Base-by-base conservation (phyloP, 2,113 vertebrate genomes). In the Galbula dea region DNA sequence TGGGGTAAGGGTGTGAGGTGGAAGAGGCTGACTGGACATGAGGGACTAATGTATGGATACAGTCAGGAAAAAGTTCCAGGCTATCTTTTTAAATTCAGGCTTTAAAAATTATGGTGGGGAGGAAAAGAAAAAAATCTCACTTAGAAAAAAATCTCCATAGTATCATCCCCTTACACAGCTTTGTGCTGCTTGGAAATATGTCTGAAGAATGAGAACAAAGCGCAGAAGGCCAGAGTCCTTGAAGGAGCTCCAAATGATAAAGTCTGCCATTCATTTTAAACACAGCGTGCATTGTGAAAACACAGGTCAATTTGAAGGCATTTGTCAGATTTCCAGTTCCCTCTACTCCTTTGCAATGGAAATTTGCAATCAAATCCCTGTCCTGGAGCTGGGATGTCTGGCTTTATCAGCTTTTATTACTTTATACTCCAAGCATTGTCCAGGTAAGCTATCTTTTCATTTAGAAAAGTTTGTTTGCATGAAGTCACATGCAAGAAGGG, bases 241-340 rank as follows among this genome's bases (percentile, higher is more conserved):
- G 96, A 97, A 97, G 97, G 94, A 94, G 90, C 96, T 97, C 95
- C 96, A 96, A 96, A 95, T 94, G 97, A 97, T 97, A 97, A 97
- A 96, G 87, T 95, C 91, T 97, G 96, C 88, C 95, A 95, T 97
- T 97, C 95, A 89, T 97, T 96, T 96, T 85, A 71, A 96, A 97
- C 96, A 95, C 93, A 74, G 73, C 39, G 32, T 39, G 52, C 93
- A 88, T 84, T 96, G 96, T 95, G 94, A 95, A 97, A 95, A 97
- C 90, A 94, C 95, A 89, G 95, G 96, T 92, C 96, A 97, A 89
- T 97, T 95, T 89, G 93, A 78, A 96, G 90, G 96, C 89, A 88
- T 96, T 93, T 94, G 95, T 96, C 93, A 93, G 95, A 93, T 97
- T 95, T 95, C 96, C 96, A 95, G 83, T 91, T 95, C 88, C 55